Evolutionary conservation across 2,888 invertebrate genomes (phyloP).

Genomic region (Drosophila prostipennis): DNA sequence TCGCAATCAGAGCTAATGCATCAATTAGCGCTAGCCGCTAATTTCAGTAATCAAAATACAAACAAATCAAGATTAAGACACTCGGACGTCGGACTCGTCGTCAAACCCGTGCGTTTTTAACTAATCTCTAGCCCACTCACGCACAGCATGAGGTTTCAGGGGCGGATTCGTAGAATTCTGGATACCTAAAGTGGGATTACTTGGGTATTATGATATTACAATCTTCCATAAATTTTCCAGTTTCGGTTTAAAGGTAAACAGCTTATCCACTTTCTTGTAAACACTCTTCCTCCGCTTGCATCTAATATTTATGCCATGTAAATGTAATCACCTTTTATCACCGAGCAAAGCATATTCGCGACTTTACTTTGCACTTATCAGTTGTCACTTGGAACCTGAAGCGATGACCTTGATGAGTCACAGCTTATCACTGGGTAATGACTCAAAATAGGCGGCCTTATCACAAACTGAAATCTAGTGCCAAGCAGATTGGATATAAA

Average conservation of each 20-base stretch:
- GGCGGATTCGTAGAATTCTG: slow-evolving; percentile 4
- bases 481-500: slow-evolving; percentile 4
- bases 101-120: slow-evolving; percentile 25
- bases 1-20: slow-evolving; percentile 50
- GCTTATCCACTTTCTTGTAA: not conserved
- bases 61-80: slow-evolving; percentile 42
- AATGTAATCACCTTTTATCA: slow-evolving; percentile 8
- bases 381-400: slow-evolving; percentile 1
- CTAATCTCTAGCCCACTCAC: slow-evolving; percentile 40
- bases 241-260: not conserved
- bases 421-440: slow-evolving; percentile 1
- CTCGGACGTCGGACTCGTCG: slow-evolving; percentile 30
- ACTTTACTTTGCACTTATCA: not conserved
- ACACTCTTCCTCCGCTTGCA: no score
- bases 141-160: slow-evolving; percentile 34
- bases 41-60: slow-evolving; percentile 43
- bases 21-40: slow-evolving; percentile 46
- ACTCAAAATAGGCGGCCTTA: slow-evolving; percentile 8
- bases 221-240: not conserved
- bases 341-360: slow-evolving; percentile 1
- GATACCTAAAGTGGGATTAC: not conserved
- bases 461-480: slow-evolving; percentile 5
- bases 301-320: slow-evolving; percentile 11
- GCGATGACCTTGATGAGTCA: slow-evolving; percentile 15
- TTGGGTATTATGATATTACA: no score